Evolutionary conservation across 2,888 invertebrate genomes (phyloP), one percentile per base, ranked within the genome.

Genomic region (Timema cristinae): DNA sequence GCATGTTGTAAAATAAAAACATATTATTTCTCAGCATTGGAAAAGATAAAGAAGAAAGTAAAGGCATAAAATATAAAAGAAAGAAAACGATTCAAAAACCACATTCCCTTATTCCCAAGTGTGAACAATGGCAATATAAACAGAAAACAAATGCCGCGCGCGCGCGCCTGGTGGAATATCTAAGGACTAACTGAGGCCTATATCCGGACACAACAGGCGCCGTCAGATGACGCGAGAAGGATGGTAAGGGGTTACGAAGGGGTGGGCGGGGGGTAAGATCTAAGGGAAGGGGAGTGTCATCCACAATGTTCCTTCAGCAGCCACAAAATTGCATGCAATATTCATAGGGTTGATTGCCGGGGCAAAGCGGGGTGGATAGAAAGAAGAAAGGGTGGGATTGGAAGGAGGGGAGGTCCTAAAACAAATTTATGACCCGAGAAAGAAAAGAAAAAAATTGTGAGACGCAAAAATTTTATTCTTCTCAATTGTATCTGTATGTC

Each of bases 321-420:
- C 68, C 71, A 52, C 63, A 61, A 72, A 72, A 72, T 72, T 72
- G 71, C 71, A 72, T 72, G 71, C 69, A 72, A 72, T 72, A 72
- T 72, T 72, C 71, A 72, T 72, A 72, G 71, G 67, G 71, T 67
- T 71, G 71, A 71, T 71, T 50, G 54, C 56, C n/a, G 59, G 54
- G 59, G 16, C 67, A 67, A 47, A 67, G 32, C 52, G 32, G 52
- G 51, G 13, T 49, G 48, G 32, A 10, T 16, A 48, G 50, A 54
- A 32, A 69, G 50, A 15, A 48, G 50, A 54, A 32, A 69, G 50
- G 50, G 56, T 15, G 47, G 50, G 61, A 11, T n/a, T 61, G 63
- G 50, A 16, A 54, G 49, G 48, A 54, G 4, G 67, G 51, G 15
- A n/a, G 56, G 56, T 15, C 32, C 8, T 50, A 69, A 51, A 47